Conservation (phyloP, 2,797 vertebrate genomes). For the Cygnus olor region DNA sequence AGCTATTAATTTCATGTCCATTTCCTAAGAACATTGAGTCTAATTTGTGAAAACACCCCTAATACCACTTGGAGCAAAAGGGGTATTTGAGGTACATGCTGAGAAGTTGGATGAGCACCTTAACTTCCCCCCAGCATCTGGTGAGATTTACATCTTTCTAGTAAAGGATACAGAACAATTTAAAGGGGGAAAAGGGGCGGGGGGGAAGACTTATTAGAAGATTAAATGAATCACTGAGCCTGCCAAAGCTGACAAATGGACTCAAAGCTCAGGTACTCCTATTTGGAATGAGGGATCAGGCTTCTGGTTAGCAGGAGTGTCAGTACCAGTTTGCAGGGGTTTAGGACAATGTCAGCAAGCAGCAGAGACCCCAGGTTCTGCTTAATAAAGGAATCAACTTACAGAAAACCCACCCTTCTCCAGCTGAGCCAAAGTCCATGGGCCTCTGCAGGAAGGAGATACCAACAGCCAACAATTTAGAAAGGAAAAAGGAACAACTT, state of each 20-base stretch:
- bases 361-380: background rate
- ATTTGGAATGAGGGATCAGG: background rate
- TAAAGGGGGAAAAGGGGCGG: background rate
- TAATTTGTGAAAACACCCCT: conserved; percentile 19
- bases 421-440: background rate
- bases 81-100: conserved; percentile 36
- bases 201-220: conserved; percentile 20
- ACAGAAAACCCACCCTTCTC: background rate
- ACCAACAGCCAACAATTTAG: background rate
- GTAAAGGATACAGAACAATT: conserved; percentile 24
- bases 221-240: conserved; percentile 43
- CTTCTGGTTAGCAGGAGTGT: background rate
- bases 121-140: conserved; percentile 27
- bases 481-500: conserved; percentile 25
- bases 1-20: conserved; percentile 1
- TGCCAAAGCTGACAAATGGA: conserved; percentile 28
- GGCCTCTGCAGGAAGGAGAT: conserved; percentile 45
- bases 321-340: background rate
- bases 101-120: conserved; percentile 6
- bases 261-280: background rate
- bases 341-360: background rate
- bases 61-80: background rate
- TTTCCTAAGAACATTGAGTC: conserved; percentile 30
- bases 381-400: background rate
- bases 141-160: conserved; percentile 40